These are phyloP conservation scores for Scaptodrosophila lebanonensis DNA, from an alignment of 1,140 invertebrate species.

Conservation along the genomic window DNA sequence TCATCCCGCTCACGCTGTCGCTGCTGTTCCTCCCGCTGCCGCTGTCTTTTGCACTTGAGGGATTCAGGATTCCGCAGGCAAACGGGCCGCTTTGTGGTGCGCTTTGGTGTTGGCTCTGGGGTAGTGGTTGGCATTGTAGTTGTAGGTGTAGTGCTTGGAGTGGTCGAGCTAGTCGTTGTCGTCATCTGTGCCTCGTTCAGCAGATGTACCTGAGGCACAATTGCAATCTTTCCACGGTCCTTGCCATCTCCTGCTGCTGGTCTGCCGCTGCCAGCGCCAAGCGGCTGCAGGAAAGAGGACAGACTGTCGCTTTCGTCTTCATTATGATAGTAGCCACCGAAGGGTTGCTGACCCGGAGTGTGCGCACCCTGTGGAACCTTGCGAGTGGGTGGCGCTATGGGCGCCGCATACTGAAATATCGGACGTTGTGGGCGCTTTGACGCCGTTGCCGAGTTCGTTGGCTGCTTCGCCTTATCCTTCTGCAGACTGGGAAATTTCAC, in stretches of 20 bases:
- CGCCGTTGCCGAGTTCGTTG: conserved; percentile 12
- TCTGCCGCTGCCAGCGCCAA: conserved; percentile 6
- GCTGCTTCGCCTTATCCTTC: conserved; percentile 52
- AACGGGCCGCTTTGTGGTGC: conserved; percentile 52
- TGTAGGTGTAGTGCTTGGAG: background rate
- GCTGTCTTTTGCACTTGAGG: conserved; percentile 57
- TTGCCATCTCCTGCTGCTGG: conserved; percentile 14
- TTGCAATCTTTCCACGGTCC: conserved; percentile 32
- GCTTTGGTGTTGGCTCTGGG: conserved; percentile 22
- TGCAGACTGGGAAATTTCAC: conserved; percentile 73
- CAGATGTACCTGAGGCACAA: conserved; percentile 62
- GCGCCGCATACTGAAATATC: conserved; percentile 60
- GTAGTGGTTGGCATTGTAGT: conserved; percentile 20
- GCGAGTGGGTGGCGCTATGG: conserved; percentile 59
- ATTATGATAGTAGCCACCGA: conserved; percentile 60
- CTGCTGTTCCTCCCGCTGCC: conserved; percentile 61
- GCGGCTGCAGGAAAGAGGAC: conserved; percentile 29
- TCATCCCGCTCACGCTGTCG: conserved; percentile 61
- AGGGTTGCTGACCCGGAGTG: conserved; percentile 34
- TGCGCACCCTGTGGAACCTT: conserved; percentile 36
- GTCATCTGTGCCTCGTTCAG: conserved; percentile 39
- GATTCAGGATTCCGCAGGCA: conserved; percentile 67
- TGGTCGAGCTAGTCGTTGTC: conserved; percentile 19
- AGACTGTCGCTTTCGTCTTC: conserved; percentile 37
- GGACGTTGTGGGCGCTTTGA: conserved; percentile 51